Conservation (phyloP, 1,140 invertebrate species). For the Aphis gossypii region DNA sequence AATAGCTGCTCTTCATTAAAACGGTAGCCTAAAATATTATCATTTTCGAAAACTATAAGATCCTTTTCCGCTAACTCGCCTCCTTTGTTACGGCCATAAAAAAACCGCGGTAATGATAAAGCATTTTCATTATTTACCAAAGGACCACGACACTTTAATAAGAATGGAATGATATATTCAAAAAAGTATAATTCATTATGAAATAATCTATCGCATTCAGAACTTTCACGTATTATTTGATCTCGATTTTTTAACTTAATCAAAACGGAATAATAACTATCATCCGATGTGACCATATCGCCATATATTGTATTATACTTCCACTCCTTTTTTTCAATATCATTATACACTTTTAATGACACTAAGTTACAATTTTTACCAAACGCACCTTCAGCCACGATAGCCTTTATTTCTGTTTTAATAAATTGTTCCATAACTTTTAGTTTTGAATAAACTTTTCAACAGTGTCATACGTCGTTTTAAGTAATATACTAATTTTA, state of each 20-base stretch:
- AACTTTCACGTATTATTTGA: neutral
- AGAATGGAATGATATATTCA: constrained; percentile 19
- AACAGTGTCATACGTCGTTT: neutral
- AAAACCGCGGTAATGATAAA: neutral
- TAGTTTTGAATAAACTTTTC: neutral
- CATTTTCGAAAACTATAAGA: constrained; percentile 50
- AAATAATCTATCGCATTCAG: neutral
- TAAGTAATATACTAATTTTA: neutral
- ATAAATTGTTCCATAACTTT: neutral
- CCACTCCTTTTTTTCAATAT: neutral
- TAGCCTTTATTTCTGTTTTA: neutral
- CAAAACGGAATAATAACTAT: neutral
- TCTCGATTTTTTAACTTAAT: constrained; percentile 36
- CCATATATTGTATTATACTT: constrained; percentile 44
- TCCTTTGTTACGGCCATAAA: constrained; percentile 33
- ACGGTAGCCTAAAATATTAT: neutral
- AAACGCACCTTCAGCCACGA: neutral
- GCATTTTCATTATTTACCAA: neutral
- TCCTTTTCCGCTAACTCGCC: neutral
- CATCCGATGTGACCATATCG: neutral
- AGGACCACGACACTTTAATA: neutral
- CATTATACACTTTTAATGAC: constrained; percentile 4
- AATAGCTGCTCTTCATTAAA: neutral
- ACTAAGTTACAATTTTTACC: constrained; percentile 35
- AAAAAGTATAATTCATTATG: constrained; percentile 54